Evolutionary conservation across 2,113 vertebrate species (phyloP).

Genomic region (Rhadina sibilatrix): DNA sequence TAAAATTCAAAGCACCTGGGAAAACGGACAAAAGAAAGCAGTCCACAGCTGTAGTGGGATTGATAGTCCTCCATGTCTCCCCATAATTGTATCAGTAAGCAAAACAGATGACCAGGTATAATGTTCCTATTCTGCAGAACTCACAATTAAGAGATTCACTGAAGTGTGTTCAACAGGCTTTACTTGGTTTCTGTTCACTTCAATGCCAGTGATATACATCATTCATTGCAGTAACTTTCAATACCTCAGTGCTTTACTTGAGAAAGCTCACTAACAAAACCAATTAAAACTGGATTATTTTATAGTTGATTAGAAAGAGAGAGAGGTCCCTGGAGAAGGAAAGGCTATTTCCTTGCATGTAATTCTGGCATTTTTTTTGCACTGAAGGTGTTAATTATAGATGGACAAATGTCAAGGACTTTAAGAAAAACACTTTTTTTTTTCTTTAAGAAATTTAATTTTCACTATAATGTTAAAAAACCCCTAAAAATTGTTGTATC

Average conservation of each 20-base stretch:
- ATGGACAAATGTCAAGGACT: background rate
- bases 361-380: background rate
- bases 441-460: background rate
- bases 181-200: background rate
- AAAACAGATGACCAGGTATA: background rate
- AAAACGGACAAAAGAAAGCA: background rate
- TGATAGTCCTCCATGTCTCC: background rate
- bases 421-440: background rate
- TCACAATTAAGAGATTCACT: background rate
- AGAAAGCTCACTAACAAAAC: background rate
- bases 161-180: background rate
- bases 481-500: background rate
- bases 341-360: background rate
- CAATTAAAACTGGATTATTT: background rate
- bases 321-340: background rate
- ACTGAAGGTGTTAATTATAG: background rate
- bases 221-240: background rate
- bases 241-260: background rate
- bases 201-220: background rate
- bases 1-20: background rate
- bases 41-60: background rate
- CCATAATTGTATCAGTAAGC: background rate
- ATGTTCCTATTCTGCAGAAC: background rate
- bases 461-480: background rate
- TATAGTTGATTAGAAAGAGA: background rate